Evolutionary conservation across 2,797 vertebrate species (phyloP), one percentile per base, ranked within the genome.

Genomic region (Hylomyscus alleni): DNA sequence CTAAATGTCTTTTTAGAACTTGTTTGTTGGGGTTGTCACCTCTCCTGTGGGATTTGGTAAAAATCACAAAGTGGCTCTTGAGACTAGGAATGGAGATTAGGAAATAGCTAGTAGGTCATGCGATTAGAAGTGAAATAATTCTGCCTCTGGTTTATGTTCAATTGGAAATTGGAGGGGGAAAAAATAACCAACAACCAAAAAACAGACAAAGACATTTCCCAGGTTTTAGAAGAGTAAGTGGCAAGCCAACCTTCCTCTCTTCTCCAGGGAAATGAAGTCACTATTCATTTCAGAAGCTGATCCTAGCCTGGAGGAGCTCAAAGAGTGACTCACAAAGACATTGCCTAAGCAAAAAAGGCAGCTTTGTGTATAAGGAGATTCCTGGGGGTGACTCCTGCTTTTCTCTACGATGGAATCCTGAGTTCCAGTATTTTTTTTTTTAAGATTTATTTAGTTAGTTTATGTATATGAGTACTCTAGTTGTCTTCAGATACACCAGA

Each of bases 211-310:
- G 82, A 86, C 52, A 60, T 81, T 92, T 94, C 56, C 47, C 76
- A 89, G 56, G 29, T 76, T 91, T 83, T 54, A 52, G 15, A 81
- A 80, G 73, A 72, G 29, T 88, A 89, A 83, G 83, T 69, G 67
- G 50, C 87, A 92, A 95, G 47, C 50, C 58, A 78, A 4, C 47
- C 83, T 85, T 47, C 11, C 44, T 87, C 4, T 89, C 20, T 47
- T 93, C 82, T 85, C 67, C 12, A 17, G 89, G 89, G 78, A 95
- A 87, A 88, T 96, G 92, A 96, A 95, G 89, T 94, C 93, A 94
- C 89, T 65, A 50, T 54, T 92, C 67, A 56, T 50, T 88, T 69
- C 81, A 86, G 87, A 91, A 95, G 69, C 88, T 2, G 12, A 50
- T 94, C 47, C 6, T 84, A 58, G 44, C 90, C 80, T 3, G 0